Evolutionary conservation across 2,888 invertebrate species (phyloP).

Genomic region (Pinctada fucata): DNA sequence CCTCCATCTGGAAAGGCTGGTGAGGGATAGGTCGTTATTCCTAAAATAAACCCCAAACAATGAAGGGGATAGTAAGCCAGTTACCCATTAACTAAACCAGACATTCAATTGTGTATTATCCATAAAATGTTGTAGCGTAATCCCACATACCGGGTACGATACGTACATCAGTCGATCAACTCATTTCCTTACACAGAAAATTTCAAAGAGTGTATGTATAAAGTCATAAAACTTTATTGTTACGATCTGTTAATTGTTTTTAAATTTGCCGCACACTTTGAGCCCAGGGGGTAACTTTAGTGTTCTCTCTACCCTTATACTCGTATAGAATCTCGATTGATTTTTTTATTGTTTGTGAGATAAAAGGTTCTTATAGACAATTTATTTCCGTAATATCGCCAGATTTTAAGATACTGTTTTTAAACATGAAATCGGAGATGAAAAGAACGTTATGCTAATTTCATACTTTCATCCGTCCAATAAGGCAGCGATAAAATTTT

Average conservation of each 20-base stretch:
- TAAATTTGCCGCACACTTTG: constrained; percentile 32
- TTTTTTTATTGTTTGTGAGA: constrained; percentile 1
- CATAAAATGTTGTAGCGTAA: no score
- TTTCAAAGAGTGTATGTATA: not conserved
- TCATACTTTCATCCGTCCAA: not conserved
- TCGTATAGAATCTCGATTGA: not conserved
- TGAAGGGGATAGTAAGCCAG: no score
- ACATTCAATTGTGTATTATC: no score
- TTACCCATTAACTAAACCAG: no score
- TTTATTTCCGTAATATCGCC: not conserved
- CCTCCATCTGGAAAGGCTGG: no score
- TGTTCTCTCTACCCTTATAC: not conserved
- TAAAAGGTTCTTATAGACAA: not conserved
- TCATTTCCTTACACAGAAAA: not conserved
- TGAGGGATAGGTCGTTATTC: no score
- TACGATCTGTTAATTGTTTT: constrained; percentile 36
- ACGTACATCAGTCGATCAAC: not conserved
- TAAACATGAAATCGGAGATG: constrained; percentile 7
- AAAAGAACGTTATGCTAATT: not conserved
- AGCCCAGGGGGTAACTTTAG: constrained; percentile 15
- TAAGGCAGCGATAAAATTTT: not conserved
- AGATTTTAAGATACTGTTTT: constrained; percentile 1
- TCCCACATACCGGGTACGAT: no score
- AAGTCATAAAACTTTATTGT: constrained; percentile 29
- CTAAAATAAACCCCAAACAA: no score